Conservation (phyloP, 2,113 vertebrate genomes). For the Platanista minor region DNA sequence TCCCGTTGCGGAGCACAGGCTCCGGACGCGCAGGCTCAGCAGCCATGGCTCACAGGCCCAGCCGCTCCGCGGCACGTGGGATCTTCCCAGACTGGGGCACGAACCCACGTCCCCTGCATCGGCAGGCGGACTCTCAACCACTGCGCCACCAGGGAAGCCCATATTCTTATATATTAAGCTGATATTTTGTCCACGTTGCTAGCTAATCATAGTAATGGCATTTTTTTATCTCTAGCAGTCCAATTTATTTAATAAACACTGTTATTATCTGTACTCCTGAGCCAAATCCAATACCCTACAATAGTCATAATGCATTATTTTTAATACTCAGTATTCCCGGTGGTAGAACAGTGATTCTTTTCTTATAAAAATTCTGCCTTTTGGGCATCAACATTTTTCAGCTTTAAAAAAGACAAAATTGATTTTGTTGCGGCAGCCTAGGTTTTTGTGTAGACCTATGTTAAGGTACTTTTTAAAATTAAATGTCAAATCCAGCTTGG, state of each 20-base stretch:
- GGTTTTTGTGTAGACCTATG: conserved; percentile 30
- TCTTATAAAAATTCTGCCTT: conserved; percentile 51
- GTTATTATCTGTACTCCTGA: neutral
- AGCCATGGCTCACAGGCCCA: too few relatives aligned
- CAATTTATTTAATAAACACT: conserved; percentile 51
- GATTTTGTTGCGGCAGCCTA: conserved; percentile 41
- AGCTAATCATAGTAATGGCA: neutral
- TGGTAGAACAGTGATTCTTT: neutral
- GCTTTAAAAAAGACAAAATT: conserved; percentile 69
- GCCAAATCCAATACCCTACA: conserved; percentile 36
- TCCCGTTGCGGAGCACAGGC: too few relatives aligned
- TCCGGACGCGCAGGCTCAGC: too few relatives aligned
- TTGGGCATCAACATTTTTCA: conserved; percentile 43
- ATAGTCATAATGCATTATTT: conserved; percentile 54
- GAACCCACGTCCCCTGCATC: too few relatives aligned
- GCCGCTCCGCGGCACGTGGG: too few relatives aligned
- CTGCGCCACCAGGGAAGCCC: too few relatives aligned
- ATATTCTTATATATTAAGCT: neutral
- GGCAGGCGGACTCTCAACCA: too few relatives aligned
- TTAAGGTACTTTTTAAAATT: conserved; percentile 76
- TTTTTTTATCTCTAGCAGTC: conserved; percentile 15
- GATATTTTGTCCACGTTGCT: neutral
- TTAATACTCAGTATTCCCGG: conserved; percentile 58
- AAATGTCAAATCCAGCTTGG: conserved; percentile 78
- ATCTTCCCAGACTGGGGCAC: too few relatives aligned